Conservation (phyloP, 37 sponge, comb jelly and placozoan species). For the Mnemiopsis leidyi region DNA sequence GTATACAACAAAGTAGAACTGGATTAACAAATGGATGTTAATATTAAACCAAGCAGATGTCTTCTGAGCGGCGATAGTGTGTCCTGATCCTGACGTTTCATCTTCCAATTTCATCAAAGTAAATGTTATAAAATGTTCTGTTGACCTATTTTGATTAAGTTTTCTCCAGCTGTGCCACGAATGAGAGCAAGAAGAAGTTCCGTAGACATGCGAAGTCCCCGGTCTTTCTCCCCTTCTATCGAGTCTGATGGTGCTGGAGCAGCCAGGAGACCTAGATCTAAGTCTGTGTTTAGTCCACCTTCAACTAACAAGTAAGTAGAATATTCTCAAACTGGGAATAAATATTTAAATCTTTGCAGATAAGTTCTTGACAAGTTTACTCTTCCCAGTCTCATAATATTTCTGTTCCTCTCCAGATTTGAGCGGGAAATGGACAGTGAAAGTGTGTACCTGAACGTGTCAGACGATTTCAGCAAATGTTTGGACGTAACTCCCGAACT, state of each 20-base stretch:
- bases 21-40: too few relatives aligned
- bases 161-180: background rate
- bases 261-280: background rate
- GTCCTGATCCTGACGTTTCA: too few relatives aligned
- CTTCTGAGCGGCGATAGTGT: too few relatives aligned
- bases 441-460: background rate
- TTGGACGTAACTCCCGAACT: background rate
- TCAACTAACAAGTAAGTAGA: background rate
- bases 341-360: too few relatives aligned
- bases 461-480: background rate
- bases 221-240: background rate
- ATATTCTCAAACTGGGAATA: too few relatives aligned
- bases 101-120: too few relatives aligned
- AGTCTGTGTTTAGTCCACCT: background rate
- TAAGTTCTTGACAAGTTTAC: too few relatives aligned
- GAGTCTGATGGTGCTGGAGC: background rate
- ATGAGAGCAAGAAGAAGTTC: background rate
- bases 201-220: background rate
- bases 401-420: too few relatives aligned
- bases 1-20: too few relatives aligned
- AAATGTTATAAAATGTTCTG: too few relatives aligned
- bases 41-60: too few relatives aligned
- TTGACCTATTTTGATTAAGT: too few relatives aligned
- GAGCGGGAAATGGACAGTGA: slow-evolving; percentile 26
- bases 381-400: background rate